phyloP scores from a whole-genome alignment of 2,888 invertebrate genomes.

The Entomobrya multifasciata region DNA sequence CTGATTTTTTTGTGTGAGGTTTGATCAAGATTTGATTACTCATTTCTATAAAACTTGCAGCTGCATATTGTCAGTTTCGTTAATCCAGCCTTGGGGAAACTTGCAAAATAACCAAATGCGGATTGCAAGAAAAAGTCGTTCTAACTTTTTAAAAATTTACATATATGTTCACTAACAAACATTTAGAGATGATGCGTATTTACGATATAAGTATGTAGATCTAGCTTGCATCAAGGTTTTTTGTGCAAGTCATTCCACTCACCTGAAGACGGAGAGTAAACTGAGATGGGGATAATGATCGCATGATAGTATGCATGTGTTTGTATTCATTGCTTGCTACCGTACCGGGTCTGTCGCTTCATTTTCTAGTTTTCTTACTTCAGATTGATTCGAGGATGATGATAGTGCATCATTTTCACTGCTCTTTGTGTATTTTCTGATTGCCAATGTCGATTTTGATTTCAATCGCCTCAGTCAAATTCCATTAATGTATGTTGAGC shows the following conservation, averaged over 20 bases:
- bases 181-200: not conserved
- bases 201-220: not conserved
- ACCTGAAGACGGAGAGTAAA: not conserved
- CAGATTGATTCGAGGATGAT: not conserved
- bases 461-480: not conserved
- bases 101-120: not conserved
- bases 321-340: constrained; percentile 2
- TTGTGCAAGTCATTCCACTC: constrained; percentile 34
- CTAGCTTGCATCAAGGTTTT: constrained; percentile 4
- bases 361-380: not conserved
- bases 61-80: too few relatives aligned
- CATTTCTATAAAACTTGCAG: too few relatives aligned
- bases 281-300: constrained; percentile 1
- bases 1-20: too few relatives aligned
- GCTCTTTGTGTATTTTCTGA: not conserved
- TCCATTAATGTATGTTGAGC: not conserved
- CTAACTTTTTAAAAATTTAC: constrained; percentile 5
- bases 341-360: constrained; percentile 7
- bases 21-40: too few relatives aligned
- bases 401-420: not conserved
- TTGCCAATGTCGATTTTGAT: constrained; percentile 6
- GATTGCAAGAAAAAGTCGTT: constrained; percentile 10
- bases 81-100: not conserved
- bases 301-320: not conserved
- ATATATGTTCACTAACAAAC: not conserved